Evolutionary conservation across 1,140 invertebrate species (phyloP), one percentile per base, ranked within the genome.

Genomic region (Aradophagus sp.): DNA sequence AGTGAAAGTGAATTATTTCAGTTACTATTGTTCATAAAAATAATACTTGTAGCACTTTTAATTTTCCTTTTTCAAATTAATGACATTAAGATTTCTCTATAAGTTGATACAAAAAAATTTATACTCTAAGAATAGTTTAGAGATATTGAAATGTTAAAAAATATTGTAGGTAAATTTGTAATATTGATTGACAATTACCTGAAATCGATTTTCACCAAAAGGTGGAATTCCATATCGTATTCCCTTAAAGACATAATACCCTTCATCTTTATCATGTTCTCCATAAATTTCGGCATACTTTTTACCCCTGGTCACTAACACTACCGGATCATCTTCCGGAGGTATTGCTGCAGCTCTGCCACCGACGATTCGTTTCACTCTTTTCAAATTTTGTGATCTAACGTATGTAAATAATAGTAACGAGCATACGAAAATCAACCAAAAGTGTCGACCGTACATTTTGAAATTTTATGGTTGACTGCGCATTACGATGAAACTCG

Each of bases 141-240:
- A n/a, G n/a, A n/a, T n/a, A n/a, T n/a, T n/a, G n/a, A n/a, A n/a
- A n/a, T n/a, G n/a, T n/a, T n/a, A n/a, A n/a, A n/a, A n/a, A n/a
- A n/a, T n/a, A n/a, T n/a, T n/a, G n/a, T n/a, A n/a, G n/a, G n/a
- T n/a, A n/a, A n/a, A n/a, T n/a, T n/a, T n/a, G n/a, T n/a, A n/a
- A n/a, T n/a, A n/a, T n/a, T n/a, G n/a, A n/a, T n/a, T n/a, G n/a
- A n/a, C n/a, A n/a, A n/a, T 85, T 87, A 89, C 90, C 81, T 88
- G 85, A 77, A 92, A 94, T 68, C 93, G 79, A 32, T 89, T 81
- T 26, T 84, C 71, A 8, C 89, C 89, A n/a, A 89, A 73, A 1
- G 93, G 92, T 7, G 92, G 88, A 74, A 90, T 82, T 0, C 90
- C 93, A 84, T 91, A 95, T 65, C 91, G 89, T 15, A 94, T 88